Evolutionary conservation across 2,797 vertebrate genomes (phyloP), one percentile per base, ranked within the genome.

Genomic region (Nyctalus aviator): DNA sequence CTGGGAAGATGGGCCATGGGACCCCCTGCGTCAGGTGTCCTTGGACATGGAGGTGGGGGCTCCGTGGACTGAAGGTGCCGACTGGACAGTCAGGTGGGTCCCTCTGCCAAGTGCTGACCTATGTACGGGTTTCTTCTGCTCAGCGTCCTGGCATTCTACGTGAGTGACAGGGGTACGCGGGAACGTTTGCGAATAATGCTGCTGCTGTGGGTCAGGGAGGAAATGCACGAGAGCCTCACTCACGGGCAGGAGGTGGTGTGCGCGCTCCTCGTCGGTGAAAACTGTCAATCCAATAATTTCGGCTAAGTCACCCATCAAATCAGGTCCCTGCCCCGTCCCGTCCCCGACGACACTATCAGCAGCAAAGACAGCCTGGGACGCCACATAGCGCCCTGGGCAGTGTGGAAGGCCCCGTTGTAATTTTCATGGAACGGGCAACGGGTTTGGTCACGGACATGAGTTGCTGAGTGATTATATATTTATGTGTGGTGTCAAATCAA

Each of bases 241-340:
- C 62, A 35, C 66, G 64, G 41, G 30, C 15, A 50, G 88, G 87
- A 82, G 86, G 85, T 72, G 46, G 32, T 41, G 32, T 64, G 18
- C 57, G 59, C 92, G 82, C 41, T 87, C 71, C 75, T 84, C 32
- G 14, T 76, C 46, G 68, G 88, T 57, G 86, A 25, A 95, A 87
- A 82, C n/a, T 89, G 89, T 85, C 91, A 84, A 84, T 68, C 72
- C 72, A 85, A 72, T 95, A 68, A 89, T 79, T 94, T 93, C 84
- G 93, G 69, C 41, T 18, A 92, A 94, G 86, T 64, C 81, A 35
- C 68, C 79, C 44, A 25, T 87, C 90, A 85, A 64, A 41, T 90
- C 72, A 91, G 76, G 90, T 84, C 25, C 12, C 81, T 87, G 18
- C 30, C 37, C 37, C 37, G 37, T 37, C 55, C 48, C 72, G 48